Evolutionary conservation across 2,888 invertebrate species (phyloP).

Genomic region (Tetranychus piercei): DNA sequence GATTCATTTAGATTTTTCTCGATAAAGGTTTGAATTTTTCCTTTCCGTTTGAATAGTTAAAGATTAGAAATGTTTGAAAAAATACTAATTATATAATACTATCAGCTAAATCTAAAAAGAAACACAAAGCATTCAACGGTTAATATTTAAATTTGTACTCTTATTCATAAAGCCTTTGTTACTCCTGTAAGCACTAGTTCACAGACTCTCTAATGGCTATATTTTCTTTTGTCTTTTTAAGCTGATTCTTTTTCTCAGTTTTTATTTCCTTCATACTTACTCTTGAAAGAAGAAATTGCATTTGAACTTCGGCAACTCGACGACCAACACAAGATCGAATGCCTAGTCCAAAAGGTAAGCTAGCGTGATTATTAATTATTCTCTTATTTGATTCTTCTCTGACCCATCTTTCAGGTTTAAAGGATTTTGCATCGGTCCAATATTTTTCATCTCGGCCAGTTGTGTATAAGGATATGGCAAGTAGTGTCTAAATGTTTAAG

Average conservation of each 20-base stretch:
- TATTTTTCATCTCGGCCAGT: constrained; percentile 52
- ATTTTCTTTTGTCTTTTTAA: background rate
- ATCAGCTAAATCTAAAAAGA: too few relatives aligned
- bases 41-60: too few relatives aligned
- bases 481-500: constrained; percentile 24
- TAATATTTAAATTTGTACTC: too few relatives aligned
- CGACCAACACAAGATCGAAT: constrained; percentile 62
- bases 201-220: too few relatives aligned
- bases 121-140: too few relatives aligned
- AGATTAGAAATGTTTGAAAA: too few relatives aligned
- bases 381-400: constrained; percentile 30
- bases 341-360: constrained; percentile 63
- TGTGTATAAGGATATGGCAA: constrained; percentile 50
- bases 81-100: too few relatives aligned
- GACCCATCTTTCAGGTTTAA: constrained; percentile 59
- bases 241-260: background rate
- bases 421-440: constrained; percentile 48
- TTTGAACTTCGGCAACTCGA: constrained; percentile 56
- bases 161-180: too few relatives aligned
- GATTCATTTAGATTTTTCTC: too few relatives aligned
- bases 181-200: too few relatives aligned
- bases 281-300: constrained; percentile 31
- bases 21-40: too few relatives aligned
- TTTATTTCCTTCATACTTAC: constrained; percentile 12
- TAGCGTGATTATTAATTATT: constrained; percentile 38